Evolutionary conservation across 2,888 invertebrate genomes (phyloP).

Genomic region (Hyposoter dolosus): DNA sequence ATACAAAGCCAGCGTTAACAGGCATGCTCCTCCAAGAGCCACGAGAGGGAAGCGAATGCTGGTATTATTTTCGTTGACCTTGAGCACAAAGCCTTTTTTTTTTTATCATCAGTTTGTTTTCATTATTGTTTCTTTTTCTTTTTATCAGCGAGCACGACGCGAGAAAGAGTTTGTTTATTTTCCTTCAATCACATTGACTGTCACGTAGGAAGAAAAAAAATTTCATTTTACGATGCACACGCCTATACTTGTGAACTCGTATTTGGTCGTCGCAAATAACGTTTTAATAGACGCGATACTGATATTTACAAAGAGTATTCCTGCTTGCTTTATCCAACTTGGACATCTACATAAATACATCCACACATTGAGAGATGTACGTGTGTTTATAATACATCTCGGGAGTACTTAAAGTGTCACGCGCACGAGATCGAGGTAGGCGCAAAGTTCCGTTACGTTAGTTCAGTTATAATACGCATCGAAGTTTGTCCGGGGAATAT

Average conservation of each 20-base stretch:
- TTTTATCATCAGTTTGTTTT: background rate
- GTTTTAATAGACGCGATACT: constrained; percentile 11
- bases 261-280: constrained; percentile 21
- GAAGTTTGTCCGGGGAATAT: constrained; percentile 8
- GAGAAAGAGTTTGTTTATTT: background rate
- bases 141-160: background rate
- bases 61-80: constrained; percentile 65
- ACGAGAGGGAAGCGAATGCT: background rate
- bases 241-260: background rate
- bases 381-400: background rate
- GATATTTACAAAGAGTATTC: constrained; percentile 30
- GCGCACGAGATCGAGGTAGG: constrained; percentile 69
- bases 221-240: background rate
- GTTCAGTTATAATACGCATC: constrained; percentile 43
- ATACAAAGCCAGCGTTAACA: background rate
- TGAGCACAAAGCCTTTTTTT: constrained; percentile 27
- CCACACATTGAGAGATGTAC: background rate
- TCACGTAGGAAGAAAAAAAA: background rate
- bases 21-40: background rate
- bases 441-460: constrained; percentile 63
- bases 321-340: constrained; percentile 52
- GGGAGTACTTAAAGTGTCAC: constrained; percentile 63
- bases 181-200: background rate
- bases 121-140: background rate
- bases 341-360: constrained; percentile 27